Evolutionary conservation across 2,888 invertebrate species (phyloP).

Genomic region (Tipula vernalis): DNA sequence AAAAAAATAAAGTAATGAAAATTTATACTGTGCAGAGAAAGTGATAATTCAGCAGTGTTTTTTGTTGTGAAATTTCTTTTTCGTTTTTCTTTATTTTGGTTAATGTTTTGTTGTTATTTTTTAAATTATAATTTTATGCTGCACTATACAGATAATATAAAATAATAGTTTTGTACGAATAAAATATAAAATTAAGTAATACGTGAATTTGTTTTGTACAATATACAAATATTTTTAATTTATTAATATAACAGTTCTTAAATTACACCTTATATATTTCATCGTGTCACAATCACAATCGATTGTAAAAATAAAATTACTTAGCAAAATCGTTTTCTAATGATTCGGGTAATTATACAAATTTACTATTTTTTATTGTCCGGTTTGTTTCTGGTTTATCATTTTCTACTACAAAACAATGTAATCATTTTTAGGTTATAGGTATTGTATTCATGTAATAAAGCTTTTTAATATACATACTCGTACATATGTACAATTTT

Average conservation of each 20-base stretch:
- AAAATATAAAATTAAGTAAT: background rate
- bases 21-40: background rate
- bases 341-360: background rate
- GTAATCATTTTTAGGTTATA: background rate
- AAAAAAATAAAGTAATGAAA: background rate
- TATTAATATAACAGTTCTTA: background rate
- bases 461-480: too few relatives aligned
- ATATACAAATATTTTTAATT: background rate
- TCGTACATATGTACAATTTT: too few relatives aligned
- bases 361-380: background rate
- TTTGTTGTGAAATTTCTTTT: background rate
- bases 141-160: background rate
- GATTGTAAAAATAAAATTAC: background rate
- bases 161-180: background rate
- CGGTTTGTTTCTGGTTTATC: background rate
- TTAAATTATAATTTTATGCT: background rate
- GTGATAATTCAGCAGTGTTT: background rate
- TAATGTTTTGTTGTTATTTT: background rate
- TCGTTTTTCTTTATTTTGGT: background rate
- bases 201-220: background rate
- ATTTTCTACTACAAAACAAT: background rate
- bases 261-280: background rate
- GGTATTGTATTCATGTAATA: too few relatives aligned
- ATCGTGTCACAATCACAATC: background rate
- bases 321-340: background rate